phyloP scores from a whole-genome alignment of 1,140 invertebrate species.

The Steinernema feltiae region DNA sequence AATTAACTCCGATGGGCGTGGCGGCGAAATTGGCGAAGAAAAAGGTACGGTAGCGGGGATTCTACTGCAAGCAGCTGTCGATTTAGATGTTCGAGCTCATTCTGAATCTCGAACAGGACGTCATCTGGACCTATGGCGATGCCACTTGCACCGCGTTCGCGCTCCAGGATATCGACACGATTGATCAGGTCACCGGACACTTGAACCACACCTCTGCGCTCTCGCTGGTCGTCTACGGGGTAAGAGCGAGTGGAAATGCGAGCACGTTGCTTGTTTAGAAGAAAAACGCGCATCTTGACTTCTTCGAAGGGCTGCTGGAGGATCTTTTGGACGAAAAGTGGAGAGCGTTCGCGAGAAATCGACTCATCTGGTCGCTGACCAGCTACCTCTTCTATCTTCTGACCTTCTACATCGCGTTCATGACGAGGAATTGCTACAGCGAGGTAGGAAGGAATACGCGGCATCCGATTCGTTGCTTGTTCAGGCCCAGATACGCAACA shows the following conservation, averaged over 20 bases:
- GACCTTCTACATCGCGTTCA: conserved; percentile 35
- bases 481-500: not conserved
- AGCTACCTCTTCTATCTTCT: conserved; percentile 35
- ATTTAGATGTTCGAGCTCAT: conserved; percentile 79
- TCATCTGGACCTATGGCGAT: conserved; percentile 65
- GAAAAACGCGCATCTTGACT: conserved; percentile 83
- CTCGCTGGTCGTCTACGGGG: conserved; percentile 90
- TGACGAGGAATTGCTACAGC: conserved; percentile 24
- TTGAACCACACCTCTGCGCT: conserved; percentile 85
- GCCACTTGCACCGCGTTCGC: conserved; percentile 94
- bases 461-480: not conserved
- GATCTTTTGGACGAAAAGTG: conserved; percentile 93
- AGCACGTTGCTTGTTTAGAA: conserved; percentile 64
- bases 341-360: conserved; percentile 87
- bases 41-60: conserved; percentile 65
- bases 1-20: conserved; percentile 81
- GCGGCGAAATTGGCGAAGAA: conserved; percentile 82
- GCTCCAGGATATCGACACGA: conserved; percentile 84
- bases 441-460: not conserved
- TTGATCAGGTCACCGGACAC: conserved; percentile 77
- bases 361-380: conserved; percentile 59
- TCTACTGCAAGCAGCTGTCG: conserved; percentile 76
- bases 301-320: conserved; percentile 85
- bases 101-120: conserved; percentile 58
- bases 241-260: conserved; percentile 60